A percentile compares a stretch with the other conserved stretches of the same genome.
Evolutionary conservation across 2,797 vertebrate genomes (phyloP).

Genomic region (Schizopygopsis pylzovi): DNA sequence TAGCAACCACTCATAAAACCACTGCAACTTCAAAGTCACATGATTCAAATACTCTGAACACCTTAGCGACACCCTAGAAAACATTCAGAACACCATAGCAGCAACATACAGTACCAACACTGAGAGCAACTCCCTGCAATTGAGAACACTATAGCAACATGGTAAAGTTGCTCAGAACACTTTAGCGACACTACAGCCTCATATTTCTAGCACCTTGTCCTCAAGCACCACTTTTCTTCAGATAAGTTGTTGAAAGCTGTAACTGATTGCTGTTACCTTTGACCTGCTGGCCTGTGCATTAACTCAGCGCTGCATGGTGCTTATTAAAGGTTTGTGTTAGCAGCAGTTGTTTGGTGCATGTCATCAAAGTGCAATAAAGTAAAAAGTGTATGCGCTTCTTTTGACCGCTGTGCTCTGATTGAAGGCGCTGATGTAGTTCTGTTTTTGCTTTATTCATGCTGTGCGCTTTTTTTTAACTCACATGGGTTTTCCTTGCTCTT

Average conservation of each 20-base stretch:
- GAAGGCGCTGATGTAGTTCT: not conserved
- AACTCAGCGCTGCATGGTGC: not conserved
- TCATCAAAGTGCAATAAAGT: not conserved
- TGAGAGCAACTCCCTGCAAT: too few relatives aligned
- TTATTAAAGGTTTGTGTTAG: not conserved
- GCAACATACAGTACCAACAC: too few relatives aligned
- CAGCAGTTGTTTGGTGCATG: not conserved
- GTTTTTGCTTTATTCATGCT: slow-evolving; percentile 20
- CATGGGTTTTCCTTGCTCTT: not conserved
- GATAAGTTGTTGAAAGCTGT: not conserved
- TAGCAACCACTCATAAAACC: too few relatives aligned
- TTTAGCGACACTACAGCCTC: not conserved
- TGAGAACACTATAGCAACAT: not conserved
- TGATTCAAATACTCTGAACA: too few relatives aligned
- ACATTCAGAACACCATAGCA: not conserved
- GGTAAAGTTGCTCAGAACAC: not conserved
- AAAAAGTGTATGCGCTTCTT: not conserved
- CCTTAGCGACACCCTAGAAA: not conserved
- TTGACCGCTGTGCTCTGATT: not conserved
- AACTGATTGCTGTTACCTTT: not conserved
- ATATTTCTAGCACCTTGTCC: not conserved
- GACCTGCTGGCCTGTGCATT: not conserved
- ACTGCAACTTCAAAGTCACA: too few relatives aligned
- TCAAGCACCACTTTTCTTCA: not conserved
- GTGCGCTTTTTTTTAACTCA: not conserved